phyloP scores from a whole-genome alignment of 2,888 invertebrate genomes.

The Boloria selene region DNA sequence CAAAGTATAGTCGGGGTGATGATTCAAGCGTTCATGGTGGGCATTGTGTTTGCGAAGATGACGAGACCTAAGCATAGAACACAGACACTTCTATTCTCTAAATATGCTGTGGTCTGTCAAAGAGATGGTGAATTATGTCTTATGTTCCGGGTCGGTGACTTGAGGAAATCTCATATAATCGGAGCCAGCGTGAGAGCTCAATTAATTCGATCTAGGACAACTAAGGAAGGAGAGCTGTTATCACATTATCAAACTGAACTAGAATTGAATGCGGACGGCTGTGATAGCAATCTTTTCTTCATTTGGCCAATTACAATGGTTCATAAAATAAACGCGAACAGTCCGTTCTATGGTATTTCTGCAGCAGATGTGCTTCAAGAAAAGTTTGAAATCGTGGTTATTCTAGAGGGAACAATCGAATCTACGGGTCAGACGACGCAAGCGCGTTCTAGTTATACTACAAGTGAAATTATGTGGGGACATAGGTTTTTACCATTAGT shows the following conservation, averaged over 20 bases:
- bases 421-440: constrained; percentile 90
- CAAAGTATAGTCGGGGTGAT: constrained; percentile 91
- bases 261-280: constrained; percentile 86
- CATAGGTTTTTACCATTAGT: constrained; percentile 89
- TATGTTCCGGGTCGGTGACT: constrained; percentile 94
- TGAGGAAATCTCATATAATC: constrained; percentile 95
- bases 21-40: constrained; percentile 91
- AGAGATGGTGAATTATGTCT: constrained; percentile 91
- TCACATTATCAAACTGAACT: constrained; percentile 92
- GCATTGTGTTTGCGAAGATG: constrained; percentile 94
- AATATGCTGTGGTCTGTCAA: constrained; percentile 91
- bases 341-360: constrained; percentile 92
- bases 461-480: constrained; percentile 91
- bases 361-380: constrained; percentile 91
- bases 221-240: constrained; percentile 92
- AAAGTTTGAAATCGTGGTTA: constrained; percentile 91
- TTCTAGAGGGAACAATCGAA: constrained; percentile 91
- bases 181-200: constrained; percentile 93
- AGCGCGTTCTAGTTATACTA: constrained; percentile 89
- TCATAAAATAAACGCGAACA: constrained; percentile 90
- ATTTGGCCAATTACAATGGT: constrained; percentile 97
- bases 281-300: constrained; percentile 92
- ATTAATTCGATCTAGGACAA: constrained; percentile 90
- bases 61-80: constrained; percentile 95
- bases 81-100: constrained; percentile 93